Evolutionary conservation across 1,140 invertebrate genomes (phyloP).

Genomic region (Aphaenogaster floridana): DNA sequence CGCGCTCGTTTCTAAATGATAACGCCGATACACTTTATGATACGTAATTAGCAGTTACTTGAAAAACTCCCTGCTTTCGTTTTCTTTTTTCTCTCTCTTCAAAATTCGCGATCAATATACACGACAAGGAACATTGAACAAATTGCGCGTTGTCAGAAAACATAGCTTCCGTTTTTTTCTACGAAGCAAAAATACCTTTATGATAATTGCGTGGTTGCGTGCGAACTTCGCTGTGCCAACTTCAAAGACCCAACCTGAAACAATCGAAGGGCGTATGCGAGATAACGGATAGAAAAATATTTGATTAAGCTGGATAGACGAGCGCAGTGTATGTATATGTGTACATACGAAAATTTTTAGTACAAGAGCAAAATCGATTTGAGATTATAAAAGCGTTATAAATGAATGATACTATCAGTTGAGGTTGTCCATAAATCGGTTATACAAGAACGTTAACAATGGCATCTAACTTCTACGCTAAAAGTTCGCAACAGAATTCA

Average conservation of each 20-base stretch:
- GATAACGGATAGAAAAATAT: conserved; percentile 9
- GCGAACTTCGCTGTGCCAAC: neutral
- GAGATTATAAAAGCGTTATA: neutral
- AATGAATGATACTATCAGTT: neutral
- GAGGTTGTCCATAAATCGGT: conserved; percentile 19
- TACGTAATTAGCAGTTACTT: neutral
- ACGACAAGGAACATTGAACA: neutral
- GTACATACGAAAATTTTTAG: conserved; percentile 15
- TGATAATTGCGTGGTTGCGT: conserved; percentile 18
- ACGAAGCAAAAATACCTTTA: conserved; percentile 14
- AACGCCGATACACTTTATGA: neutral
- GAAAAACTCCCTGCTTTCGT: neutral
- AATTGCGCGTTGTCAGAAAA: neutral
- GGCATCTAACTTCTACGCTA: neutral
- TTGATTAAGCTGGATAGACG: conserved; percentile 6
- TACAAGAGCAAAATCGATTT: neutral
- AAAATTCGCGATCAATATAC: neutral
- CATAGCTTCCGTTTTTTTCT: too few species aligned
- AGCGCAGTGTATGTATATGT: neutral
- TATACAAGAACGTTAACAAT: conserved; percentile 1
- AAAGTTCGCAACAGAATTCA: conserved; percentile 35
- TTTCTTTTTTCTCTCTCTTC: neutral
- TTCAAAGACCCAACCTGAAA: conserved; percentile 44
- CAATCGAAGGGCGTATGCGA: conserved; percentile 3
- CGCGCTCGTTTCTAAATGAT: neutral